These are phyloP conservation scores for Bufo bufo DNA, from an alignment of 2,113 vertebrate genomes.

Conservation along the genomic window DNA sequence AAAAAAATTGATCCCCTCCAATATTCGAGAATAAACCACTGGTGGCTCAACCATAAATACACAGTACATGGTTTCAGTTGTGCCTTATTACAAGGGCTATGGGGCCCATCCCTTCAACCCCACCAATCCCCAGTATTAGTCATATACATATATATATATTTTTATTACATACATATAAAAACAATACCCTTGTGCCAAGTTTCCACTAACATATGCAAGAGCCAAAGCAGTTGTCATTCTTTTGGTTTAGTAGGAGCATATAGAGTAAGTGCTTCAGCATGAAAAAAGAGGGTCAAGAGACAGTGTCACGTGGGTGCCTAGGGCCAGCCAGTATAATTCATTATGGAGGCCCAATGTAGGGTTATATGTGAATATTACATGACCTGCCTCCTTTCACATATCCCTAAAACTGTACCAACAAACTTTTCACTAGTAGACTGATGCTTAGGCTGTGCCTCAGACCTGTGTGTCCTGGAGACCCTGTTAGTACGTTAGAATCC, in stretches of 20 bases:
- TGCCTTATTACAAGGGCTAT: constrained; percentile 3
- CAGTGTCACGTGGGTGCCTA: too few relatives aligned
- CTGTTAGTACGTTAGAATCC: too few relatives aligned
- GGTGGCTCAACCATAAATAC: background rate
- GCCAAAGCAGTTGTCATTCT: background rate
- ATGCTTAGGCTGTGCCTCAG: too few relatives aligned
- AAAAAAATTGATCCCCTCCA: background rate
- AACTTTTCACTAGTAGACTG: too few relatives aligned
- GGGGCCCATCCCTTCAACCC: background rate
- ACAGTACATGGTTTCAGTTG: constrained; percentile 12
- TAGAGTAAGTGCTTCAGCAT: background rate
- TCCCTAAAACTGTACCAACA: too few relatives aligned
- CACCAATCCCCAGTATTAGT: background rate
- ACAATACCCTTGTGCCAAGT: constrained; percentile 19
- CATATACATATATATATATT: background rate
- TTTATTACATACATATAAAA: background rate
- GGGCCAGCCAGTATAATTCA: too few relatives aligned
- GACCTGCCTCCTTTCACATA: too few relatives aligned
- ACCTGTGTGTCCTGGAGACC: too few relatives aligned
- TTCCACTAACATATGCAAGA: background rate
- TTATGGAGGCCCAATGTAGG: too few relatives aligned
- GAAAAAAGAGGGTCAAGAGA: background rate
- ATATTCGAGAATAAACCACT: background rate
- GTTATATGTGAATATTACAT: too few relatives aligned
- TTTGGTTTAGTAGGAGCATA: background rate